Base-by-base conservation (phyloP, 2,113 vertebrate species). In the Myotis yumanensis region DNA sequence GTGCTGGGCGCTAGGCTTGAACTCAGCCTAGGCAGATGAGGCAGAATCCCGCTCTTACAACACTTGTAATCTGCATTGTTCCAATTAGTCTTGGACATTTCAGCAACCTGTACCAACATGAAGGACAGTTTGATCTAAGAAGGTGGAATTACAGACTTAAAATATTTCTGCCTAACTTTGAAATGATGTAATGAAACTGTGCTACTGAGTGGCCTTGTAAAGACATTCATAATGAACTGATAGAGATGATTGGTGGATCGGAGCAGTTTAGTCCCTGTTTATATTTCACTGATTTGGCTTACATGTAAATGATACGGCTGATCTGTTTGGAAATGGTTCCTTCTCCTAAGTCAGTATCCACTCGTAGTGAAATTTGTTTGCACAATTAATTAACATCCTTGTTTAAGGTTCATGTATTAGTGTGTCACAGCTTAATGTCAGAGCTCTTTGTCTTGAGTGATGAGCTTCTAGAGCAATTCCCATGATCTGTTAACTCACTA, bases 311-410 rank as follows among this genome's bases (percentile, higher is more conserved):
- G 90, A 93, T 87, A 72, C 40, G 59, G 81, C 37, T 96, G 90
- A 96, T 97, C 93, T 97, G 51, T 96, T 91, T 96, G 95, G 91
- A 93, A 94, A 94, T 37, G 91, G 48, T 16, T 94, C 85, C 93
- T 93, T 96, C 59, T 80, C 37, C 84, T 69, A 72, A 94, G 75
- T 91, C 93, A 76, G 96, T 59, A 68, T 90, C 62, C 0, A 1
- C 71, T 80, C 86, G 40, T 92, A n/a, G 23, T 81, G 71, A 94
- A 96, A 96, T 96, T 86, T 96, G 95, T 97, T 97, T 96, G 93
- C 93, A 64, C 92, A 93, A 46, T 91, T 96, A 94, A 95, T 96
- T 96, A 94, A 89, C 80, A 81, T 54, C 71, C 66, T 2, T 66
- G 80, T 93, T 96, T 86, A 69, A 94, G 87, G 92, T 91, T 94